These are phyloP conservation scores for Eugnorisma glareosa DNA, from an alignment of 2,888 invertebrate species.

Conservation along the genomic window DNA sequence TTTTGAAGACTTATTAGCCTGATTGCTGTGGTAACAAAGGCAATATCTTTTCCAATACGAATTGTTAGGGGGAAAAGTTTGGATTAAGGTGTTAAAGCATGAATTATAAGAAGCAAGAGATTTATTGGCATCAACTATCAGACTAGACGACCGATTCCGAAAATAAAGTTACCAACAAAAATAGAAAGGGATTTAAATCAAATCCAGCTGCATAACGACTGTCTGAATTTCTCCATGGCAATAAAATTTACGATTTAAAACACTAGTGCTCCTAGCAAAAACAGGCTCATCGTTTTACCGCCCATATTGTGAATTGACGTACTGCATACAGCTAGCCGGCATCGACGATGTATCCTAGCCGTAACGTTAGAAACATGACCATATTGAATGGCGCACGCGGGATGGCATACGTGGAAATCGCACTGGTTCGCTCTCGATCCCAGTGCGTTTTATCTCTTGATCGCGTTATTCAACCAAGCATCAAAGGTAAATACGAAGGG, in stretches of 20 bases:
- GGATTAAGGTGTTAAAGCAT: background rate
- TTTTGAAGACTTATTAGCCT: background rate
- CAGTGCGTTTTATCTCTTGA: slow-evolving; percentile 88
- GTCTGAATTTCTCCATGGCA: slow-evolving; percentile 6
- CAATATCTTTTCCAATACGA: background rate
- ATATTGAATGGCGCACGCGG: slow-evolving; percentile 77
- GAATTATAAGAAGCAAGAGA: background rate
- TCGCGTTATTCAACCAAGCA: slow-evolving; percentile 88
- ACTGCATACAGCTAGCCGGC: slow-evolving; percentile 18
- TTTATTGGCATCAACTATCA: slow-evolving; percentile 9
- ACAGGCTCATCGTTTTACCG: slow-evolving; percentile 22
- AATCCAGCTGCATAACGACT: slow-evolving; percentile 24
- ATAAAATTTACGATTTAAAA: slow-evolving; percentile 31
- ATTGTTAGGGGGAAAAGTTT: background rate
- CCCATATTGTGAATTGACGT: slow-evolving; percentile 13
- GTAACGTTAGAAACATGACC: slow-evolving; percentile 72
- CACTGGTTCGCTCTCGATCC: slow-evolving; percentile 77
- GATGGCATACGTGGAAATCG: slow-evolving; percentile 75
- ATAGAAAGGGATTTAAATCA: slow-evolving; percentile 23
- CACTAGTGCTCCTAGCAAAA: slow-evolving; percentile 7
- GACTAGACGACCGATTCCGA: background rate
- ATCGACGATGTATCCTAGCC: slow-evolving; percentile 43
- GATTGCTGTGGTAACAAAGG: background rate
- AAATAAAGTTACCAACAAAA: slow-evolving; percentile 14
- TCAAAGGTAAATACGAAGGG: slow-evolving; percentile 86